These are phyloP conservation scores for Erpornis zantholeuca DNA, from an alignment of 2,113 vertebrate species.

Conservation along the genomic window DNA sequence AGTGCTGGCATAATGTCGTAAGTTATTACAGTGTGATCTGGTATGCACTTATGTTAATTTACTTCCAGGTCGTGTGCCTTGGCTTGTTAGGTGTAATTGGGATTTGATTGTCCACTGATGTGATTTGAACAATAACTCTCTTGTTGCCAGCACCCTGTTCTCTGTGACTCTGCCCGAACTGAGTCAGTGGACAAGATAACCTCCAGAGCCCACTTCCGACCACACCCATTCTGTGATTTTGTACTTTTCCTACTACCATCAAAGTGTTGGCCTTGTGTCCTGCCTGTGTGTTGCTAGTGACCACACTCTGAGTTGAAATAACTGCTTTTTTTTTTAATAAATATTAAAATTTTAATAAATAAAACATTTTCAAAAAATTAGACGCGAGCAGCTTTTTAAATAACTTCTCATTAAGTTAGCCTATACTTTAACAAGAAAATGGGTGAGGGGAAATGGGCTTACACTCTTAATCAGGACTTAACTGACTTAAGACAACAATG, in stretches of 20 bases:
- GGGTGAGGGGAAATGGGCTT: not conserved
- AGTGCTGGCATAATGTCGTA: not conserved
- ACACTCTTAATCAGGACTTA: not conserved
- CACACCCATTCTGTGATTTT: not conserved
- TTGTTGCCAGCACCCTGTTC: not conserved
- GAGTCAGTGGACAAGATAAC: not conserved
- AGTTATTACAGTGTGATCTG: not conserved
- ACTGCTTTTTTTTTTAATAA: not conserved
- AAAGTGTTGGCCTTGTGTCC: not conserved
- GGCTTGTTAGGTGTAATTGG: not conserved
- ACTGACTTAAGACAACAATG: not conserved
- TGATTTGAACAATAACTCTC: not conserved
- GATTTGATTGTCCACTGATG: not conserved
- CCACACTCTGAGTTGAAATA: not conserved
- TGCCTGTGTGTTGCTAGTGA: not conserved
- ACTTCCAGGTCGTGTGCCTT: not conserved
- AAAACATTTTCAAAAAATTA: not conserved
- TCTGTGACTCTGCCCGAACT: not conserved
- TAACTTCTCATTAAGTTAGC: not conserved
- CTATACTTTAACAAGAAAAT: not conserved
- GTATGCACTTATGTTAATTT: not conserved
- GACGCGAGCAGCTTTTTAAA: not conserved
- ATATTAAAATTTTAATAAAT: no score
- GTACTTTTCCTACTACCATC: not conserved
- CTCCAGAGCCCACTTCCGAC: not conserved